Base-by-base conservation (phyloP, 2,888 invertebrate genomes). In the Quadroppia sp. region DNA sequence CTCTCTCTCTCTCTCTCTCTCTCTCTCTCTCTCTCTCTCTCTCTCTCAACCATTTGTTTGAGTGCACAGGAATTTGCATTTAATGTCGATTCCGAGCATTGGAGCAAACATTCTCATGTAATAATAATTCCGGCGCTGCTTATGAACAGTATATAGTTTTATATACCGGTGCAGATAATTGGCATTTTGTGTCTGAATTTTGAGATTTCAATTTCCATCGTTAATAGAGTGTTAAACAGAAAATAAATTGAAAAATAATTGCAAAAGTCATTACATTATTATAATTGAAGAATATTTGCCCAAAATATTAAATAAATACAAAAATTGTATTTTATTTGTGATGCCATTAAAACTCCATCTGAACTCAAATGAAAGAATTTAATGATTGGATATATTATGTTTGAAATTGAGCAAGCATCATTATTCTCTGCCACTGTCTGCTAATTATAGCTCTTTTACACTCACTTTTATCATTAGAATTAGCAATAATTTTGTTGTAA, bases 251-350 rank as follows among this genome's bases (percentile, higher is more conserved):
- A 28, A 59, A 30, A n/a, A 2, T 50, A 6, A 20, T 50, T 50
- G n/a, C 17, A 50, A 50, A 50, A 50, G 50, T n/a, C 50, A 50
- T 50, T 50, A 50, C 17, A 50, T 50, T 50, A 20, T 20, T n/a
- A 4, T 36, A 36, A n/a, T n/a, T n/a, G 9, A 36, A 36, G 36
- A 36, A 9, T 36, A 7, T 36, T 36, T 36, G 36, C 36, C n/a
- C n/a, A n/a, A n/a, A n/a, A n/a, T n/a, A n/a, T 36, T 36, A 7
- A 36, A 36, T 36, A 9, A 7, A 9, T 7, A 36, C 9, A 36
- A 7, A 36, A 36, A 36, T 36, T 36, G 36, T 9, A 7, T 36
- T 36, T 36, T 36, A 36, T 36, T 36, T 36, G n/a, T n/a, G n/a
- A n/a, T n/a, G n/a, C n/a, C 9, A 36, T 36, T 36, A 36, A 45